phyloP scores from a whole-genome alignment of 2,888 invertebrate species.

The Fragum fragum region DNA sequence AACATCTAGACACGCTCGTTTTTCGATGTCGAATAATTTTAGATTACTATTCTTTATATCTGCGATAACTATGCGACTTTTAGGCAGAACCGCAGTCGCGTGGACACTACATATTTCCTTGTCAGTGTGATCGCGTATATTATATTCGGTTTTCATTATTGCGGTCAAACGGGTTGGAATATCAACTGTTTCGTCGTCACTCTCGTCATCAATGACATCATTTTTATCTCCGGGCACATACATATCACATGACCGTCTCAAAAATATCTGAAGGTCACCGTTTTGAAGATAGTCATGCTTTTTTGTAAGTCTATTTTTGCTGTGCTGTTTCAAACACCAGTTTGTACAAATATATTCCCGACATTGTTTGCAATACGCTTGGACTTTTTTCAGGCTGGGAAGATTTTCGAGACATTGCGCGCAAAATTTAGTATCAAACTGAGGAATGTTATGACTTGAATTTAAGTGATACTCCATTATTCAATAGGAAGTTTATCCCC shows the following conservation, averaged over 20 bases:
- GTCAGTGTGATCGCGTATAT: constrained; percentile 38
- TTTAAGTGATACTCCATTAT: constrained; percentile 23
- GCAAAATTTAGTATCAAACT: constrained; percentile 41
- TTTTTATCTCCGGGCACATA: not conserved
- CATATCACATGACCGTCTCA: not conserved
- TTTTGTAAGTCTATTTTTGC: constrained; percentile 46
- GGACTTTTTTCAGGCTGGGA: not conserved
- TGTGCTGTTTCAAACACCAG: constrained; percentile 49
- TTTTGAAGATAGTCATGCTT: constrained; percentile 45
- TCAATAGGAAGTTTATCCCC: too few species aligned
- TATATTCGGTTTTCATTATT: constrained; percentile 46
- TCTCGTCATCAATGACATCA: constrained; percentile 5
- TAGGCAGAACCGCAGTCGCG: constrained; percentile 42
- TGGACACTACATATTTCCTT: constrained; percentile 63
- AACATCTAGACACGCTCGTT: constrained; percentile 37
- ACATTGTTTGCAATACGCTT: constrained; percentile 55
- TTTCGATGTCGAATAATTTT: constrained; percentile 46
- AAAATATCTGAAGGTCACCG: constrained; percentile 41
- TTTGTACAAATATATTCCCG: constrained; percentile 56
- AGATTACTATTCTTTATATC: constrained; percentile 61
- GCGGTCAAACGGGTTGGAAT: constrained; percentile 22
- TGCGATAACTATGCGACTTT: constrained; percentile 46
- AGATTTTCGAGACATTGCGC: constrained; percentile 59
- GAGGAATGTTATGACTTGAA: not conserved
- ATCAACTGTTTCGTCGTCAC: constrained; percentile 16